Base-by-base conservation (phyloP, 1,140 invertebrate genomes). In the Saccostrea glomerata region DNA sequence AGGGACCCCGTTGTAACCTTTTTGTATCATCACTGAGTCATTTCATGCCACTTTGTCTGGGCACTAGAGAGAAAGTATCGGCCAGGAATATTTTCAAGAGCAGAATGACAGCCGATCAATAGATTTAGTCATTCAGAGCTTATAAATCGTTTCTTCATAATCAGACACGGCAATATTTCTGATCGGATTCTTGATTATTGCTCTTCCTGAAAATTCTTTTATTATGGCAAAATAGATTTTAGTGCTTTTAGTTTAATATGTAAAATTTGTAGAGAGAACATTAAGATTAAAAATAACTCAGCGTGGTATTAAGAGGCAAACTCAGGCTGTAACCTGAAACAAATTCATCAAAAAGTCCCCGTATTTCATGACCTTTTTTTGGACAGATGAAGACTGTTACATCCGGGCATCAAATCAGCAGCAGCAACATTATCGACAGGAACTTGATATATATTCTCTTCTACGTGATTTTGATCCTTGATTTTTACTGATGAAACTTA, bases 21-120 rank as follows among this genome's bases (percentile, higher is more conserved):
- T 77, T 25, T 13, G 70, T 77, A 30, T 77, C 70, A 77, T 25
- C 70, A 36, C 25, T 77, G 70, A 77, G 70, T 77, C 70, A 77
- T 77, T 77, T 30, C 70, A 77, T 77, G 70, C 70, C 25, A 77
- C 15, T 30, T 36, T 77, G 13, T 77, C 70, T 30, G 70, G 70
- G 23, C 70, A 30, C 23, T 77, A 9, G 12, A 15, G 23, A 36
- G 70, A 77, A 77, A 36, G 23, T 77, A 77, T 77, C 30, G 70
- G 70, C 30, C 70, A 77, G 25, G 23, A 36, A 77, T 30, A 30
- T 13, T 77, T 77, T 77, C 13, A 77, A 36, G 70, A 77, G 70
- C 70, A 30, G 70, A 6, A 77, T 77, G 70, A 77, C 70, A 40
- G 70, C 13, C 25, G 30, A 77, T 77, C 70, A 77, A 77, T 77